Percentiles rank a stretch among this genome's conserved stretches.
These are phyloP conservation scores for Chloroclysta siterata DNA, from an alignment of 2,888 invertebrate species.

Conservation along the genomic window DNA sequence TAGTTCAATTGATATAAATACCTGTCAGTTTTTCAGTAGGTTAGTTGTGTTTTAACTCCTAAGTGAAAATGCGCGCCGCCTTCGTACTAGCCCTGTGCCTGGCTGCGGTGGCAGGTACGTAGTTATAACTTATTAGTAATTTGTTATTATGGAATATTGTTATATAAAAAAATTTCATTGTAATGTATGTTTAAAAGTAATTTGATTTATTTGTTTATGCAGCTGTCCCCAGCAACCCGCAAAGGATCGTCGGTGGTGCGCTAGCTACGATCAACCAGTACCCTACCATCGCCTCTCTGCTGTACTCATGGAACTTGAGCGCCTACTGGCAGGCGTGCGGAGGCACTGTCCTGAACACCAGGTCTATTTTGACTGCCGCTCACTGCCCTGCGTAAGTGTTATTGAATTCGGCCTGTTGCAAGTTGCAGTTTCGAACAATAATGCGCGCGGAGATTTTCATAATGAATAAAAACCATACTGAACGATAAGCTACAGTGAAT, in stretches of 20 bases:
- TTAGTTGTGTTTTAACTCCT: slow-evolving; percentile 2
- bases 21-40: background rate
- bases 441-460: no score
- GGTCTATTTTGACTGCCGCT: slow-evolving; percentile 55
- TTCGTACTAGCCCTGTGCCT: slow-evolving; percentile 19
- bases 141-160: no score
- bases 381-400: slow-evolving; percentile 52
- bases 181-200: background rate
- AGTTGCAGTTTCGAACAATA: no score
- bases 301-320: slow-evolving; percentile 42
- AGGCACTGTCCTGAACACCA: slow-evolving; percentile 52
- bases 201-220: slow-evolving; percentile 6
- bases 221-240: slow-evolving; percentile 38
- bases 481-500: no score
- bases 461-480: no score
- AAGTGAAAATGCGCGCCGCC: slow-evolving; percentile 18
- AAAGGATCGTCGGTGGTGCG: slow-evolving; percentile 59
- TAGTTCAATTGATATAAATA: background rate
- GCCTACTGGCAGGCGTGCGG: slow-evolving; percentile 52
- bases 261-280: slow-evolving; percentile 50
- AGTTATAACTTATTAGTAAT: no score
- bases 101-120: slow-evolving; percentile 29
- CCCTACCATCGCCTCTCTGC: slow-evolving; percentile 49
- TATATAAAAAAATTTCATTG: no score
- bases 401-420: no score